These are phyloP conservation scores for Periophthalmus modestus DNA, from an alignment of 2,113 vertebrate species.

Conservation along the genomic window DNA sequence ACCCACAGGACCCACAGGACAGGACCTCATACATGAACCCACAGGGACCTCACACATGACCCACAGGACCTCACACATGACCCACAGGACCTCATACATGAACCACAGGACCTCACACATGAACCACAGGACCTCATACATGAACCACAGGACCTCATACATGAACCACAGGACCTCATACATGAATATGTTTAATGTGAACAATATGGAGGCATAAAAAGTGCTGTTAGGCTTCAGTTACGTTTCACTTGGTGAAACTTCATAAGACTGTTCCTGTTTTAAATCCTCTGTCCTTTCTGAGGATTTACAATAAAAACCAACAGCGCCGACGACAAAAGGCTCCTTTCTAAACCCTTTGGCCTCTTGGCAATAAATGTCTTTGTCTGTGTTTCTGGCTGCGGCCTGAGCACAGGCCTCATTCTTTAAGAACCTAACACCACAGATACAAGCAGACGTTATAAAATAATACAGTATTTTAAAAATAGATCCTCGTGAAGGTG, in stretches of 20 bases:
- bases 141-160: no score
- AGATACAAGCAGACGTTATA: background rate
- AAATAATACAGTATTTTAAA: constrained; percentile 30
- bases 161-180: no score
- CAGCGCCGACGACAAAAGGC: background rate
- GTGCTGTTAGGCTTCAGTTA: background rate
- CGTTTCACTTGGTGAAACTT: background rate
- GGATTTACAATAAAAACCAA: background rate
- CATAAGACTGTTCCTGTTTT: background rate
- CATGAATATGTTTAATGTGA: no score
- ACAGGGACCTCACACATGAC: no score
- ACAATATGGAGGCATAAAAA: background rate
- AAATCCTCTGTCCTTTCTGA: background rate
- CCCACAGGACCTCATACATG: no score
- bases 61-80: no score
- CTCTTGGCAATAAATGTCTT: background rate
- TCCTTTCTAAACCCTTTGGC: background rate
- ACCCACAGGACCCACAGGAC: no score
- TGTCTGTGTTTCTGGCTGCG: no score
- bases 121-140: no score
- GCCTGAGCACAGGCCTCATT: background rate
- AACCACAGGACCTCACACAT: no score
- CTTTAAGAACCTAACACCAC: background rate
- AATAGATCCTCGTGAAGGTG: constrained; percentile 39
- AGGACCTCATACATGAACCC: no score